These are phyloP conservation scores for Smutsia gigantea DNA, from an alignment of 2,797 vertebrate genomes.

Conservation along the genomic window DNA sequence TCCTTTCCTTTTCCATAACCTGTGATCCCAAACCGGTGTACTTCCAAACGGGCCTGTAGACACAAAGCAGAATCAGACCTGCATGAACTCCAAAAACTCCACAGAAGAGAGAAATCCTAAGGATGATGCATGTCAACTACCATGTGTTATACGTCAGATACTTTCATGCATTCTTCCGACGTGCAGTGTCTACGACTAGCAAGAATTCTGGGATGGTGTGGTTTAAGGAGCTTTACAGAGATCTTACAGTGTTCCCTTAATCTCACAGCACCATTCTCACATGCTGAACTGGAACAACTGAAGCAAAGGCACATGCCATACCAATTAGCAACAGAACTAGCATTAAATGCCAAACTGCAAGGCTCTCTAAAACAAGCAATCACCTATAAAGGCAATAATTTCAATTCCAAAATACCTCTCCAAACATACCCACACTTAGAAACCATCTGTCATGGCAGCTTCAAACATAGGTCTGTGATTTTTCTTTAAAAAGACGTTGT, in stretches of 20 bases:
- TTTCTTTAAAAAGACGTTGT: neutral
- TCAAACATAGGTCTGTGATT: neutral
- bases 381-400: neutral
- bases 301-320: neutral
- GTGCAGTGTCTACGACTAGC: neutral
- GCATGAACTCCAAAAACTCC: fast-evolving
- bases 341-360: neutral
- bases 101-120: fast-evolving
- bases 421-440: neutral
- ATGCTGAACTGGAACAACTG: neutral
- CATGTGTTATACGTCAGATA: fast-evolving
- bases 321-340: neutral
- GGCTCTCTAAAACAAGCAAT: neutral
- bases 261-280: neutral
- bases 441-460: neutral
- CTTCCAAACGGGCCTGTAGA: slow-evolving; percentile 94
- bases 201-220: fast-evolving
- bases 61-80: neutral
- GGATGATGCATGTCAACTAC: fast-evolving
- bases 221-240: neutral
- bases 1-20: slow-evolving; percentile 96
- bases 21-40: slow-evolving; percentile 96
- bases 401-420: neutral
- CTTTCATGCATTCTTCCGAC: neutral
- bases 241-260: fast-evolving